Conservation (phyloP, 2,888 invertebrate genomes). For the Helicoverpa assulta region DNA sequence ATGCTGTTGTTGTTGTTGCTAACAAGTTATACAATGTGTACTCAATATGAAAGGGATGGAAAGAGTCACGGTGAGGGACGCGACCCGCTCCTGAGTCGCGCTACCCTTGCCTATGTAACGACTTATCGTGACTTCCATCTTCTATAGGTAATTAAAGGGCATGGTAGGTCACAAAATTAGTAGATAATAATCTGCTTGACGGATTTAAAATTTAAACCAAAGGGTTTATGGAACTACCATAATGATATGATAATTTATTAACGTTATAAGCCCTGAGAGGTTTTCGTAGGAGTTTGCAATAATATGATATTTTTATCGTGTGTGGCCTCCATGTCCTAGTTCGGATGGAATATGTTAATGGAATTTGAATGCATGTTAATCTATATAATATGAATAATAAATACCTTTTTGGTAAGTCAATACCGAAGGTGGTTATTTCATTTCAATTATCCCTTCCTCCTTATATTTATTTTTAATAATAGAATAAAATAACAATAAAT, state of each 20-base stretch:
- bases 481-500: not conserved
- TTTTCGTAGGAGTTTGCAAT: slow-evolving; percentile 45
- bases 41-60: slow-evolving; percentile 77
- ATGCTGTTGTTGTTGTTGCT: slow-evolving; percentile 90
- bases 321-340: slow-evolving; percentile 80
- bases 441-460: slow-evolving; percentile 38
- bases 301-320: slow-evolving; percentile 49
- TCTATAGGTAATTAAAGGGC: slow-evolving; percentile 70
- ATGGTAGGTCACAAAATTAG: slow-evolving; percentile 74
- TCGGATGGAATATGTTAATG: slow-evolving; percentile 86
- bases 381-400: slow-evolving; percentile 85
- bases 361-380: slow-evolving; percentile 90
- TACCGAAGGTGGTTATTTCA: slow-evolving; percentile 73
- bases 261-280: slow-evolving; percentile 39
- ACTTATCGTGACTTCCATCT: slow-evolving; percentile 74
- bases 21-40: slow-evolving; percentile 87
- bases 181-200: slow-evolving; percentile 36
- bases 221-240: slow-evolving; percentile 23
- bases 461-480: not conserved
- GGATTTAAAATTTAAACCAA: slow-evolving; percentile 22
- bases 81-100: slow-evolving; percentile 52
- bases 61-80: slow-evolving; percentile 58
- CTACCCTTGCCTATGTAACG: slow-evolving; percentile 52
- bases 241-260: slow-evolving; percentile 34
- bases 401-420: slow-evolving; percentile 89